These are phyloP conservation scores for Cynopterus sphinx DNA, from an alignment of 2,797 vertebrate species.

Conservation along the genomic window DNA sequence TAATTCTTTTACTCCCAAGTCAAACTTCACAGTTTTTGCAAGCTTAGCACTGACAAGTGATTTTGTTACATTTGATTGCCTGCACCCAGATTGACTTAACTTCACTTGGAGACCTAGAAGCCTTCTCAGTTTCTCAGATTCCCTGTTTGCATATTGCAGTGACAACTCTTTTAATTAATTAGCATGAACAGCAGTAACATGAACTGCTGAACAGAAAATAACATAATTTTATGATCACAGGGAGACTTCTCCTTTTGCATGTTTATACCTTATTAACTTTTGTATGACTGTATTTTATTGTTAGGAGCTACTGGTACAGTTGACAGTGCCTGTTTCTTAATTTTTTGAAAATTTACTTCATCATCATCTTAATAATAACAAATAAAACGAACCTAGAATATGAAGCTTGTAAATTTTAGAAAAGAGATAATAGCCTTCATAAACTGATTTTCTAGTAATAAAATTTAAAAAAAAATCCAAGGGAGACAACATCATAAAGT, in stretches of 20 bases:
- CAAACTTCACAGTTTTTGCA: slow-evolving; percentile 95
- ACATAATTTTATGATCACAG: slow-evolving; percentile 90
- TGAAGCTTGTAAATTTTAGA: slow-evolving; percentile 39
- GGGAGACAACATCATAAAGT: not conserved
- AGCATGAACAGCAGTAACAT: slow-evolving; percentile 91
- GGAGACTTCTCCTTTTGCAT: slow-evolving; percentile 87
- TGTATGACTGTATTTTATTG: slow-evolving; percentile 83
- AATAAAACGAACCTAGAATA: slow-evolving; percentile 55
- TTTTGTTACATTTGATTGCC: slow-evolving; percentile 97
- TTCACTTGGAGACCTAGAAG: slow-evolving; percentile 90
- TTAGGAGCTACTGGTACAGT: slow-evolving; percentile 75
- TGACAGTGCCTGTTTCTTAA: slow-evolving; percentile 76
- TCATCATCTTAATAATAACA: slow-evolving; percentile 58
- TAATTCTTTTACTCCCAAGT: slow-evolving; percentile 93
- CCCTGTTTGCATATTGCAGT: slow-evolving; percentile 91
- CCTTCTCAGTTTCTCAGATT: slow-evolving; percentile 90
- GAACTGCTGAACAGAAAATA: slow-evolving; percentile 96
- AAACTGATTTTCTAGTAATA: slow-evolving; percentile 15
- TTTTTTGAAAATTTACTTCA: slow-evolving; percentile 62
- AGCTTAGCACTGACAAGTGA: slow-evolving; percentile 95
- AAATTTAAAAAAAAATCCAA: not conserved
- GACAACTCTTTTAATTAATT: slow-evolving; percentile 96
- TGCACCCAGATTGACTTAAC: slow-evolving; percentile 90
- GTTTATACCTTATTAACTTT: slow-evolving; percentile 89
- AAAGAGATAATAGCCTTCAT: not conserved